Conservation (phyloP, 2,113 vertebrate species). For the Vireo altiloquus region DNA sequence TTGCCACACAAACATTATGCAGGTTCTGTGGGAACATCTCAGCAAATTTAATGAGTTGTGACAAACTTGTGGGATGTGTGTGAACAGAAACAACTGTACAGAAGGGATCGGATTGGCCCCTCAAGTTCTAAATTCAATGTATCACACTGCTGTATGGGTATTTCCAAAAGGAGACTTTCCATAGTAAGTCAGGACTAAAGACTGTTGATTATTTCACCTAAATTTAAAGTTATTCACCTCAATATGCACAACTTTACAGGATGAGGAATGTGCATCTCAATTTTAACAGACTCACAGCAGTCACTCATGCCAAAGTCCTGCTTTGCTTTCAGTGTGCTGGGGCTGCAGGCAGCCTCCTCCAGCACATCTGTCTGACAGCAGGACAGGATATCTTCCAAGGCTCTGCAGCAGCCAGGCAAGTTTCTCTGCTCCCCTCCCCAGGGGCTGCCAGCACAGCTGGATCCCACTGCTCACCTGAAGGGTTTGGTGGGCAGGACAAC, state of each 20-base stretch:
- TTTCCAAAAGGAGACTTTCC: neutral
- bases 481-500: neutral
- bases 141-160: neutral
- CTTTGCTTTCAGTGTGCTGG: neutral
- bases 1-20: neutral
- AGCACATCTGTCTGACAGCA: neutral
- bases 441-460: neutral
- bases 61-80: neutral
- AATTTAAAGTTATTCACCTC: neutral
- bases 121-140: neutral
- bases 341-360: neutral
- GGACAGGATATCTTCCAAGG: neutral
- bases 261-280: neutral
- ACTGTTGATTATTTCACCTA: neutral
- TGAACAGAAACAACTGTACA: neutral
- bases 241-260: fast-evolving
- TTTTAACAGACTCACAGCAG: neutral
- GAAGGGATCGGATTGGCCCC: neutral
- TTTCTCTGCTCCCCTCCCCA: neutral
- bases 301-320: neutral
- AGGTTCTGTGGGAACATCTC: neutral
- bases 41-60: neutral
- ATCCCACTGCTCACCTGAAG: neutral
- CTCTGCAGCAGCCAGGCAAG: neutral
- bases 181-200: neutral